Evolutionary conservation across 2,113 vertebrate species (phyloP), one percentile per base, ranked within the genome.

Genomic region (Empidonax traillii): DNA sequence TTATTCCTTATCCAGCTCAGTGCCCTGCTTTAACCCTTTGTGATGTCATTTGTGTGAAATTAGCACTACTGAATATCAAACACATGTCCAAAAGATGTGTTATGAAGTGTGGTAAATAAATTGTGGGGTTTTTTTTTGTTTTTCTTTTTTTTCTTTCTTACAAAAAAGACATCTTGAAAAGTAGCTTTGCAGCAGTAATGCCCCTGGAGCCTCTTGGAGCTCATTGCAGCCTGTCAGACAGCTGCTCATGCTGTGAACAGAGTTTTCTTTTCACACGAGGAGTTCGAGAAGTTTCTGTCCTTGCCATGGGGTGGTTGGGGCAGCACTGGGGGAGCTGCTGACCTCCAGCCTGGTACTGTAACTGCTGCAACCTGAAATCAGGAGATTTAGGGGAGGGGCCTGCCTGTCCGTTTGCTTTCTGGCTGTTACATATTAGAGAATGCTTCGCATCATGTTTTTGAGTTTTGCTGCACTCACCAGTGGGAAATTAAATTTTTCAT

Each of bases 211-310:
- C 31, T 27, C 68, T 35, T 5, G 14, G 41, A 43, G 55, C 65
- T 58, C 6, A 0, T 31, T 20, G 12, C n/a, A 65, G 68, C 14
- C 44, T 43, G 46, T 25, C 15, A 14, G 16, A 24, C 22, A 2
- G 1, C 39, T 37, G 35, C 47, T 76, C 5, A 1, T 0, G 3
- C 66, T 47, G 41, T n/a, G 46, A n/a, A n/a, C n/a, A n/a, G n/a
- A n/a, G n/a, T n/a, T n/a, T n/a, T n/a, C n/a, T 65, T 49, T 22
- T 25, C 3, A 1, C 1, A 2, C 8, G 19, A 4, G 46, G 66
- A 20, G 31, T 30, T 71, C 3, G 84, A 43, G 35, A 6, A 66
- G 41, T 59, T 51, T 43, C 25, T 74, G 41, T 24, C 69, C 69
- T 53, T 33, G 21, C 5, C 3, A 1, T 14, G 22, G 14, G 10